phyloP scores from a whole-genome alignment of 2,113 vertebrate genomes.

The Bambusicola thoracicus region DNA sequence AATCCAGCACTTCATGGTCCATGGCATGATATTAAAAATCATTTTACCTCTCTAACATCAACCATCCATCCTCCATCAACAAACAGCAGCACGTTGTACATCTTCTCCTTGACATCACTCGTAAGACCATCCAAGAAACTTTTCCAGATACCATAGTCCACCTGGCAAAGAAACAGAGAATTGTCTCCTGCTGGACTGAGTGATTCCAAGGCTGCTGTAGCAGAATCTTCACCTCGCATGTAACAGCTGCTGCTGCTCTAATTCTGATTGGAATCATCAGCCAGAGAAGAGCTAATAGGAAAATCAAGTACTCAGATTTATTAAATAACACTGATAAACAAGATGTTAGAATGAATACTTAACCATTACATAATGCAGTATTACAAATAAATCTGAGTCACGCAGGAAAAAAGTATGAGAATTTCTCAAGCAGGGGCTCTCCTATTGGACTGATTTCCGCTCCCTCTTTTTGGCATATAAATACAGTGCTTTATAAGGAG shows the following conservation, averaged over 20 bases:
- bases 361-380: not conserved
- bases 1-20: not conserved
- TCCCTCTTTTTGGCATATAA: not conserved
- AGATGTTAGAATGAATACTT: not conserved
- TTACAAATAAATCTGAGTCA: not conserved
- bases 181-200: not conserved
- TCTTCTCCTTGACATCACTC: slow-evolving; percentile 94
- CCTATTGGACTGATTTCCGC: not conserved
- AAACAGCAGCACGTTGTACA: slow-evolving; percentile 97
- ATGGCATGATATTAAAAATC: fast-evolving
- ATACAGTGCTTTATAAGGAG: not conserved
- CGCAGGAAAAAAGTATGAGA: fast-evolving
- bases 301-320: not conserved
- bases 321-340: not conserved
- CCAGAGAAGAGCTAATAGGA: not conserved
- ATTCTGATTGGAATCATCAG: slow-evolving; percentile 17
- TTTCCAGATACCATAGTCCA: slow-evolving; percentile 88
- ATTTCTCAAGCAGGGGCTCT: not conserved
- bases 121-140: slow-evolving; percentile 88
- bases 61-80: slow-evolving; percentile 99
- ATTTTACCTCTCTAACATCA: slow-evolving; percentile 90
- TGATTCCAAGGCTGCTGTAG: slow-evolving; percentile 21
- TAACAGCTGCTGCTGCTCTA: not conserved
- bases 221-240: not conserved
- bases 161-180: slow-evolving; percentile 77